phyloP scores from a whole-genome alignment of 2,888 invertebrate genomes.

The Adelphocoris suturalis region DNA sequence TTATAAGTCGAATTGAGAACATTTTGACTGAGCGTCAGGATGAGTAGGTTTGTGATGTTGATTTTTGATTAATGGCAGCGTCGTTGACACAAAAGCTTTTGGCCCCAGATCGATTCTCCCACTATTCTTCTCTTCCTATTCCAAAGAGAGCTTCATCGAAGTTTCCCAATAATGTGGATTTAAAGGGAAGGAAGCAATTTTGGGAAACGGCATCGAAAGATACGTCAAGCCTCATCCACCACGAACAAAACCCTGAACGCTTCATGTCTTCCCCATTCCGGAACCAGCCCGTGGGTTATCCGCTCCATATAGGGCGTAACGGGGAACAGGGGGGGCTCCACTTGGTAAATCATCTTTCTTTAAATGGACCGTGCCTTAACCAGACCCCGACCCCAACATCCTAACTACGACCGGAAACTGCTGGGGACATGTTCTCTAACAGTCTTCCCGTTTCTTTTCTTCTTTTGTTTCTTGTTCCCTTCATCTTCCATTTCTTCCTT shows the following conservation, averaged over 20 bases:
- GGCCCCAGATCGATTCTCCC: too few relatives aligned
- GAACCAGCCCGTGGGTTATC: conserved; percentile 34
- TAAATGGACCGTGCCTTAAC: conserved; percentile 42
- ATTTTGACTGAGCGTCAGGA: too few relatives aligned
- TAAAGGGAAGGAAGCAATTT: neutral
- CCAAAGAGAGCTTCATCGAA: neutral
- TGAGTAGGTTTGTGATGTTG: too few relatives aligned
- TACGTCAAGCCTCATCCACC: neutral
- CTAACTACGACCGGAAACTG: conserved; percentile 42
- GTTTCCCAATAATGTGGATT: conserved; percentile 19
- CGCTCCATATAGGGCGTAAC: neutral
- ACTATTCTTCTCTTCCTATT: too few relatives aligned
- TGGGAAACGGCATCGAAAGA: conserved; percentile 22
- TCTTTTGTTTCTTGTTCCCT: neutral
- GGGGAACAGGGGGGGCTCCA: neutral
- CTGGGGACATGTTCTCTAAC: conserved; percentile 37
- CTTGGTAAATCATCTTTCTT: conserved; percentile 53
- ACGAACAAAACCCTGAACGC: neutral
- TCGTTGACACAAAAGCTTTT: too few relatives aligned
- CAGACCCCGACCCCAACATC: conserved; percentile 34
- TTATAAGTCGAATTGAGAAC: too few relatives aligned
- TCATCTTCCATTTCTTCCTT: neutral
- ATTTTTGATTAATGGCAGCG: too few relatives aligned
- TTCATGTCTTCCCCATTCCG: neutral
- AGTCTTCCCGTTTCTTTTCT: conserved; percentile 38